Base-by-base conservation (phyloP, 2,888 invertebrate species). In the Sesia bembeciformis region DNA sequence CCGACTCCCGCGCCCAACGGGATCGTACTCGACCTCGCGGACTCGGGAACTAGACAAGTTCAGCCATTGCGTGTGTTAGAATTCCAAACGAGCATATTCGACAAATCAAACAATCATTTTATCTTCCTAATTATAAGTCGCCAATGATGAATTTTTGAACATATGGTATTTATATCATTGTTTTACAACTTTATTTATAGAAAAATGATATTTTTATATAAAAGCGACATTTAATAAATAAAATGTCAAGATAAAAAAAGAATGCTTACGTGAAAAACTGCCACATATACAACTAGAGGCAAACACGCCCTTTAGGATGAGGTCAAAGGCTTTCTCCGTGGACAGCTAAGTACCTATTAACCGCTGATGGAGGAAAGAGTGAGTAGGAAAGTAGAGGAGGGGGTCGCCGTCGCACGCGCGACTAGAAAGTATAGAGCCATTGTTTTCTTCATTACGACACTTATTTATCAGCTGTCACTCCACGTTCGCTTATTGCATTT, bases 311-410 rank as follows among this genome's bases (percentile, higher is more conserved):
- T 79, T 70, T 70, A 70, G 72, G 74, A 71, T 65, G 71, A 79
- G 85, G 85, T 85, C 85, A 83, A 83, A 85, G 82, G 84, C 84
- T 85, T 84, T 85, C 82, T 78, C 79, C 72, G 72, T 81, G 79
- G 78, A 67, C 77, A 80, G 75, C 67, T 62, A 60, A 50, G 59
- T 65, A 62, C 62, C 60, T 61, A 58, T 60, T 54, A 54, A 50
- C 54, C 58, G 42, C 41, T 6, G 39, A 38, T 55, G 62, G 58
- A 62, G 64, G 62, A 58, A 62, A 60, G 54, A 60, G 58, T 58
- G 62, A 65, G 63, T 68, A 56, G 62, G 62, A 65, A 67, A 60
- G 63, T 58, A 53, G 51, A 62, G 60, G 59, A 62, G 61, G 64
- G 56, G 64, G 65, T 60, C 62, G 60, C 61, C 67, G 68, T 67